Percentiles rank a stretch among this genome's conserved stretches.
Evolutionary conservation across 2,888 invertebrate genomes (phyloP).

Genomic region (Digitonthophagus gazella): DNA sequence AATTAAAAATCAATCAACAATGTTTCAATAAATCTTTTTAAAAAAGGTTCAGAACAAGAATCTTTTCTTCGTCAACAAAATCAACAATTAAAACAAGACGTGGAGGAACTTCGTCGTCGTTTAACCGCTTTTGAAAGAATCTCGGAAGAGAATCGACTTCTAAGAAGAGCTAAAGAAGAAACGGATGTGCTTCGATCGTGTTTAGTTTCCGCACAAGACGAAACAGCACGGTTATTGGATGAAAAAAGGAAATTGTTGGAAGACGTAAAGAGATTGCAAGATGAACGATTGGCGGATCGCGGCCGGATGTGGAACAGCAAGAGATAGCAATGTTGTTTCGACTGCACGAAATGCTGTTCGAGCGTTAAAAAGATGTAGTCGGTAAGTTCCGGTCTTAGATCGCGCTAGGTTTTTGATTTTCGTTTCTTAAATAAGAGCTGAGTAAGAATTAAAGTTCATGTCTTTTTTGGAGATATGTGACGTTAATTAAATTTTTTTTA

Average conservation of each 20-base stretch:
- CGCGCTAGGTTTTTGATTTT: slow-evolving; percentile 13
- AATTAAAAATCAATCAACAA: no score
- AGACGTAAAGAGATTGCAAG: slow-evolving; percentile 67
- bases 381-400: slow-evolving; percentile 25
- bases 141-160: slow-evolving; percentile 59
- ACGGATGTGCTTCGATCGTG: slow-evolving; percentile 60
- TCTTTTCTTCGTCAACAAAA: slow-evolving; percentile 51
- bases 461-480: slow-evolving; percentile 21
- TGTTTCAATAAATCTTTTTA: no score
- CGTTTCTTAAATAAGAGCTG: slow-evolving; percentile 7
- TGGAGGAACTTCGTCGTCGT: slow-evolving; percentile 63
- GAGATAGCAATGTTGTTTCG: slow-evolving; percentile 71
- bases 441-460: not conserved
- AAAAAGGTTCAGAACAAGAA: slow-evolving; percentile 29
- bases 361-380: slow-evolving; percentile 40
- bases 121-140: slow-evolving; percentile 59
- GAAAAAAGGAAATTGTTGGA: slow-evolving; percentile 74
- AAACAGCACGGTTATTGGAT: slow-evolving; percentile 66
- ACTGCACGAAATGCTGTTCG: slow-evolving; percentile 66
- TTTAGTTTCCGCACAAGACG: slow-evolving; percentile 70
- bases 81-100: slow-evolving; percentile 59
- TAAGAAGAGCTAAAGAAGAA: slow-evolving; percentile 57
- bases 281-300: slow-evolving; percentile 48
- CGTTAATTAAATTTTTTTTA: not conserved
- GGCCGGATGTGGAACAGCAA: slow-evolving; percentile 55